These are phyloP conservation scores for Carlito syrichta DNA, from an alignment of 2,113 vertebrate genomes.

Conservation along the genomic window DNA sequence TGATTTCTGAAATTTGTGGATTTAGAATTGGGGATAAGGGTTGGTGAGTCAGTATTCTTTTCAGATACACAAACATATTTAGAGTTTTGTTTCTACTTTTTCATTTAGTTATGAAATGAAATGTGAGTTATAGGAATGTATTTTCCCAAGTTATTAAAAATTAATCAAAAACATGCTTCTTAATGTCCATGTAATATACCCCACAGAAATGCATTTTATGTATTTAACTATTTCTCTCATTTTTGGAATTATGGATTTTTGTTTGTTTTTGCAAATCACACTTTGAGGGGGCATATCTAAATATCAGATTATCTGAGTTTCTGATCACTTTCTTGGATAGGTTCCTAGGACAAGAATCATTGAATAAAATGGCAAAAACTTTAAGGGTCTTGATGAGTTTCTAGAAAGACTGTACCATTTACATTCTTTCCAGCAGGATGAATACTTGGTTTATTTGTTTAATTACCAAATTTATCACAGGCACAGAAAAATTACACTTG, in stretches of 20 bases:
- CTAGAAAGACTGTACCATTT: background rate
- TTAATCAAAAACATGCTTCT: background rate
- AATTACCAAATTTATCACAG: background rate
- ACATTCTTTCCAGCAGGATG: background rate
- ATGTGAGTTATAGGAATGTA: background rate
- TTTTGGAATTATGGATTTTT: background rate
- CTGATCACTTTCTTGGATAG: background rate
- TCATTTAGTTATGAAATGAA: background rate
- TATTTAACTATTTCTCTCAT: background rate
- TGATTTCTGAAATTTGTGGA: background rate
- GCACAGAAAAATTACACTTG: background rate
- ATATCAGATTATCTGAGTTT: background rate
- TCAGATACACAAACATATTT: background rate
- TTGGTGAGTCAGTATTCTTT: background rate
- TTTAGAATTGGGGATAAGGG: constrained; percentile 6
- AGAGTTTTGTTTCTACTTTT: constrained; percentile 6
- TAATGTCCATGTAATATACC: background rate
- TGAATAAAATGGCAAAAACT: background rate
- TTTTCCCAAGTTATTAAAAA: background rate
- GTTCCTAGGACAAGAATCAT: background rate
- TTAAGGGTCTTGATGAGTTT: background rate
- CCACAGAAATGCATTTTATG: background rate
- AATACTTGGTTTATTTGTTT: background rate
- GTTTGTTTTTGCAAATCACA: background rate
- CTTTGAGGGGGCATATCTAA: background rate